Conservation (phyloP, 2,113 vertebrate genomes). For the Tiliqua scincoides region DNA sequence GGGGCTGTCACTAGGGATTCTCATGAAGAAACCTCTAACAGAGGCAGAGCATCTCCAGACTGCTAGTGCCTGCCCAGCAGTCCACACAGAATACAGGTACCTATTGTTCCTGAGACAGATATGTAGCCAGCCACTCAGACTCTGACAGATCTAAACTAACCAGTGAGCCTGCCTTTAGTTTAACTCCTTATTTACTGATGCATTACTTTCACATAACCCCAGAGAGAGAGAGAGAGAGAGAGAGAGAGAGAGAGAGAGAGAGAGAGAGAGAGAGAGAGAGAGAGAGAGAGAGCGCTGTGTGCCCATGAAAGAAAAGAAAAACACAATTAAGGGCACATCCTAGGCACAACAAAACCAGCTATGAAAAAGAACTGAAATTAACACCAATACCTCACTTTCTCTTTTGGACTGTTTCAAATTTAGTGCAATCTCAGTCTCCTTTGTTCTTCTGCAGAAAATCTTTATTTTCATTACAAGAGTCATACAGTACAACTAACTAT, state of each 20-base stretch:
- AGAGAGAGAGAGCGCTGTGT: conserved; percentile 37
- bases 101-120: conserved; percentile 87
- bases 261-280: not conserved
- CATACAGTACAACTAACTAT: conserved; percentile 28
- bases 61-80: conserved; percentile 78
- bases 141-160: conserved; percentile 85
- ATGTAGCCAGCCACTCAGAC: conserved; percentile 85
- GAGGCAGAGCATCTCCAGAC: conserved; percentile 78
- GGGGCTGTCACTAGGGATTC: conserved; percentile 77
- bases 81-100: conserved; percentile 83
- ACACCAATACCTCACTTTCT: conserved; percentile 12
- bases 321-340: not conserved
- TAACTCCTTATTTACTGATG: conserved; percentile 80
- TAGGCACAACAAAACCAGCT: not conserved
- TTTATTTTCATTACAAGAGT: not conserved
- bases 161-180: conserved; percentile 81
- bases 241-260: not conserved
- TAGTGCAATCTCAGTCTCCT: not conserved
- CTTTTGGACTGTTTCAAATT: conserved; percentile 17
- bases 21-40: conserved; percentile 74
- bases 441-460: not conserved
- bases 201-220: conserved; percentile 62
- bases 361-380: not conserved
- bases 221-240: conserved; percentile 30
- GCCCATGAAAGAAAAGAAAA: not conserved